Base-by-base conservation (phyloP, 2,797 vertebrate genomes). In the Tenualosa ilisha region DNA sequence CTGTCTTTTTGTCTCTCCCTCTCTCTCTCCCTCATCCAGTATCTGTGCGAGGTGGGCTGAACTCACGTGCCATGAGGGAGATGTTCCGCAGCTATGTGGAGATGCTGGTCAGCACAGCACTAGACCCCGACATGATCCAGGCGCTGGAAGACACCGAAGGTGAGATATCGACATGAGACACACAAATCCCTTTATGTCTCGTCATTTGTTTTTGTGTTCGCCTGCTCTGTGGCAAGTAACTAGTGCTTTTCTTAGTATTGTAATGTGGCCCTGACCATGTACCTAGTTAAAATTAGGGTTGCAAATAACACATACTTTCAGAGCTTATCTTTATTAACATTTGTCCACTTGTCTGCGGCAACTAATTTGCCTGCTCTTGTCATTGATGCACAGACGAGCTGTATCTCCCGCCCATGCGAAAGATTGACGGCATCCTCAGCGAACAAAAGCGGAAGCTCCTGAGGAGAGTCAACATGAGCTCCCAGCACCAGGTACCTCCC, bases 11-110 rank as follows among this genome's bases (percentile, higher is more conserved):
- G 6, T 72, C 12, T 40, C 40, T 72, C 31, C 31, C 37, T 37
- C 9, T 15, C 37, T 20, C 37, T 26, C 17, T 22, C 31, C 15
- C 37, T 20, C 37, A 5, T 24, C 65, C 81, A 95, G 96, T 95
- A 93, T 94, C 94, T 1, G 92, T 95, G 51, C 94, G 95, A 88
- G 94, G 93, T 0, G 95, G 97, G 4, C 93, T 97, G 85, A 97
- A 98, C 91, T 97, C 97, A 2, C 95, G 97, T 85, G 97, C 96
- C 0, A 97, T 98, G 97, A 96, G 96, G 85, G 97, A 98, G 91
- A 98, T 98, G 97, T 98, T 97, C 94, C 95, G 97, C 89, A 98
- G 97, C 92, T 98, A 98, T 0, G 97, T 98, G 90, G 97, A 98
- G 93, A 97, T 98, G 97, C 89, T 98, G 88, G 97, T 98, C 90